Percentiles rank a stretch among this genome's conserved stretches.
Conservation (phyloP, 2,797 vertebrate species). For the Hephaestus fuliginosus region DNA sequence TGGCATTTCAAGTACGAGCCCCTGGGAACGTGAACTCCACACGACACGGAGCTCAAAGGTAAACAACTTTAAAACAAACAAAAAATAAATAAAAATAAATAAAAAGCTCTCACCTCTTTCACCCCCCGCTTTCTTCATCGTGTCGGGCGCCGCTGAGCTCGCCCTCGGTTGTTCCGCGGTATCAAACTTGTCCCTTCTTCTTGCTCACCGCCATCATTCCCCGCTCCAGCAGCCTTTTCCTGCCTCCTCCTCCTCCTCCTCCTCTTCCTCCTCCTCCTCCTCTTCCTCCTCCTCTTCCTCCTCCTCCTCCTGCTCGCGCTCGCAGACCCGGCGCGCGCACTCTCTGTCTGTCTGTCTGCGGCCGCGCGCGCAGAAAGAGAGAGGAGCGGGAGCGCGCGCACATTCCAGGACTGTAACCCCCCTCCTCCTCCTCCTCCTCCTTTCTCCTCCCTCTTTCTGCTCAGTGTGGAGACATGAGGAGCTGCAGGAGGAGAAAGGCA, state of each 20-base stretch:
- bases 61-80: slow-evolving; percentile 15
- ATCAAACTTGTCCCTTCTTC: slow-evolving; percentile 81
- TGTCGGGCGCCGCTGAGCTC: slow-evolving; percentile 22
- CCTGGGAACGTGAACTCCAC: slow-evolving; percentile 27
- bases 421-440: slow-evolving; percentile 36
- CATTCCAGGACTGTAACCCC: slow-evolving; percentile 85
- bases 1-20: slow-evolving; percentile 58
- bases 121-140: slow-evolving; percentile 73
- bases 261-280: slow-evolving; percentile 61
- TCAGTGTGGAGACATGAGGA: slow-evolving; percentile 41
- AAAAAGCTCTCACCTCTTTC: slow-evolving; percentile 77
- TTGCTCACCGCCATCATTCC: slow-evolving; percentile 85
- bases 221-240: slow-evolving; percentile 74
- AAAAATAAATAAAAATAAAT: too few species aligned
- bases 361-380: slow-evolving; percentile 47
- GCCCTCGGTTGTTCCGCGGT: background rate
- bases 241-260: slow-evolving; percentile 47
- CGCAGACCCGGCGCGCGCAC: slow-evolving; percentile 84
- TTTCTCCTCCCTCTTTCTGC: slow-evolving; percentile 48
- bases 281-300: too few species aligned
- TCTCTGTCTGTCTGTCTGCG: slow-evolving; percentile 5
- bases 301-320: slow-evolving; percentile 69
- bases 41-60: slow-evolving; percentile 12
- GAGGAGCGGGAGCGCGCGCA: slow-evolving; percentile 76
- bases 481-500: slow-evolving; percentile 60